A percentile compares a stretch with the other conserved stretches of the same genome.
These are phyloP conservation scores for Heteropelma amictum DNA, from an alignment of 2,888 invertebrate genomes.

Conservation along the genomic window DNA sequence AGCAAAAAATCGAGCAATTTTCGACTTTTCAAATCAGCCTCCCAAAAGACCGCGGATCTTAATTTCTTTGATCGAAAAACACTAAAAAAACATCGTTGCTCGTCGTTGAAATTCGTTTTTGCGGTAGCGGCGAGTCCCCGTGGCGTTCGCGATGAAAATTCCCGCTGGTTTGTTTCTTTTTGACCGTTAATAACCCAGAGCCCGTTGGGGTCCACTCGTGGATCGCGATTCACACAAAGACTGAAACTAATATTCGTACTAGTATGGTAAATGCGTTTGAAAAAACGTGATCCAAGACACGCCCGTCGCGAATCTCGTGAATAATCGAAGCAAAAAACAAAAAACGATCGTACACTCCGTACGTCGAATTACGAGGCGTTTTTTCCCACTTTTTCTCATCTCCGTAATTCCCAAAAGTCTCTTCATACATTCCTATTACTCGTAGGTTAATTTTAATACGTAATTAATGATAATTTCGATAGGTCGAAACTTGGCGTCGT, in stretches of 20 bases:
- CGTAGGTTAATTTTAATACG: conserved; percentile 66
- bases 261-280: conserved; percentile 36
- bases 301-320: conserved; percentile 17
- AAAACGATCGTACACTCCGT: conserved; percentile 1
- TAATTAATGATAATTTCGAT: conserved; percentile 58
- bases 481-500: conserved; percentile 34
- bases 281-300: too few species aligned
- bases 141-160: not conserved
- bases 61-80: too few species aligned
- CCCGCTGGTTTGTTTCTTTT: not conserved
- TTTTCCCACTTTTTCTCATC: not conserved
- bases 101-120: too few species aligned
- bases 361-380: conserved; percentile 31
- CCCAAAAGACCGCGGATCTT: too few species aligned
- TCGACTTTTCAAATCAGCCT: too few species aligned
- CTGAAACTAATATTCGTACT: conserved; percentile 69
- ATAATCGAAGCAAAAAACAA: conserved; percentile 5
- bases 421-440: conserved; percentile 66
- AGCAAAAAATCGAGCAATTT: too few species aligned
- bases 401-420: conserved; percentile 39
- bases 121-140: too few species aligned
- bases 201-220: conserved; percentile 55
- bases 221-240: conserved; percentile 71
- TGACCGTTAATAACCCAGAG: not conserved
- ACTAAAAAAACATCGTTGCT: too few species aligned